A percentile compares a stretch with the other conserved stretches of the same genome.
Conservation (phyloP, 2,113 vertebrate genomes). For the Gasterosteus nipponicus region DNA sequence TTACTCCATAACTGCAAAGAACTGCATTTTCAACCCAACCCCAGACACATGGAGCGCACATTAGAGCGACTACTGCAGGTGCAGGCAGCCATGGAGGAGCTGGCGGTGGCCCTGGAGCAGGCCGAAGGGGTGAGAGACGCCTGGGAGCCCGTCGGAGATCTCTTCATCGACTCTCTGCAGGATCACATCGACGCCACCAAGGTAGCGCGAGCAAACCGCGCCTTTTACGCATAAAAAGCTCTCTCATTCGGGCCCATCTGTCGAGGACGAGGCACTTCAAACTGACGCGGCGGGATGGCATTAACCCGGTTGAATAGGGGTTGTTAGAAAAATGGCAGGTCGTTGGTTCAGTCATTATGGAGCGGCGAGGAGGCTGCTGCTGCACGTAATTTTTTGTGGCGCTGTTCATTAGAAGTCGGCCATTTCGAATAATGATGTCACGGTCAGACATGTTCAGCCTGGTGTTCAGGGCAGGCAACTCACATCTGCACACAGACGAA, state of each 20-base stretch:
- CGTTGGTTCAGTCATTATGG: constrained; percentile 61
- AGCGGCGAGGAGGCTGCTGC: constrained; percentile 18
- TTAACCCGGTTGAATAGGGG: constrained; percentile 43
- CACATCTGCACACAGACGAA: constrained; percentile 2
- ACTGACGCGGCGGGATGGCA: constrained; percentile 24
- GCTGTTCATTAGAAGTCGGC: constrained; percentile 63
- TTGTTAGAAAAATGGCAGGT: constrained; percentile 61
- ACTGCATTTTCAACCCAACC: constrained; percentile 4
- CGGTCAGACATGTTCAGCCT: constrained; percentile 60
- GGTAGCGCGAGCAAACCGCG: constrained; percentile 74
- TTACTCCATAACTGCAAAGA: constrained; percentile 13
- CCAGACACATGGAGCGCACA: constrained; percentile 90
- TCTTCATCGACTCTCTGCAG: constrained; percentile 96
- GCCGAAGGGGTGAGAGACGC: constrained; percentile 90
- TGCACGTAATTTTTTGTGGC: constrained; percentile 59
- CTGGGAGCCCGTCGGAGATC: constrained; percentile 97
- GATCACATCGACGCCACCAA: constrained; percentile 96
- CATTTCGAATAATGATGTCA: constrained; percentile 62
- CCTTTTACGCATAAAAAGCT: neutral
- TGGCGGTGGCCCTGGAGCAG: constrained; percentile 87
- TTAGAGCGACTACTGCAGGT: constrained; percentile 94
- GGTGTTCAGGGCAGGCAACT: constrained; percentile 39
- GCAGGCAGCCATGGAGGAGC: constrained; percentile 91
- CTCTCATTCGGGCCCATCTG: constrained; percentile 17
- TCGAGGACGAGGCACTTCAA: constrained; percentile 47